Percentiles rank a stretch among this genome's conserved stretches.
Conservation (phyloP, 2,113 vertebrate genomes). For the Podarcis raffonei region DNA sequence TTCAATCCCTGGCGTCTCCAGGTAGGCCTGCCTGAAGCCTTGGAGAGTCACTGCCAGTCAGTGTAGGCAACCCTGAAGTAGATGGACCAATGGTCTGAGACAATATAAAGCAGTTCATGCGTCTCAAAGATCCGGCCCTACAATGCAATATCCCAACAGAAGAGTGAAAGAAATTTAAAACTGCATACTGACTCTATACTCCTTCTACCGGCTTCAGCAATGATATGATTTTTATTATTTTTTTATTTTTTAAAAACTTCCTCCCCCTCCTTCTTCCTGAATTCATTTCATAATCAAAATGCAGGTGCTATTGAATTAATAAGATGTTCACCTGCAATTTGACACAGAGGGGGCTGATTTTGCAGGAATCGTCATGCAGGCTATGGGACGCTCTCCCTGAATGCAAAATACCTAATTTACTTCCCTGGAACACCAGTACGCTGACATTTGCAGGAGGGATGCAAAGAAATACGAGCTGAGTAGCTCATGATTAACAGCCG, state of each 20-base stretch:
- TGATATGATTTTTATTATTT: background rate
- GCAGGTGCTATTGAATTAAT: slow-evolving; percentile 54
- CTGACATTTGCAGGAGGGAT: background rate
- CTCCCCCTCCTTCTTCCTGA: background rate
- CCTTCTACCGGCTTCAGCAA: background rate
- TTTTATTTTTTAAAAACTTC: background rate
- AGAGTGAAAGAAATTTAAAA: background rate
- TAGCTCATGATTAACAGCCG: background rate
- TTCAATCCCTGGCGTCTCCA: too few relatives aligned
- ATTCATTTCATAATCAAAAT: slow-evolving; percentile 53
- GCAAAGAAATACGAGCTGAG: background rate
- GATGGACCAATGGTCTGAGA: too few relatives aligned
- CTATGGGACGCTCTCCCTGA: background rate
- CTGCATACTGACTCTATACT: too few relatives aligned
- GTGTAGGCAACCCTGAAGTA: too few relatives aligned
- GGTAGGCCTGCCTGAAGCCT: too few relatives aligned
- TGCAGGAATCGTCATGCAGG: rapidly evolving
- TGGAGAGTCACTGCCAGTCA: too few relatives aligned
- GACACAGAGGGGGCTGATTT: slow-evolving; percentile 41
- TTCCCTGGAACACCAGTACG: background rate
- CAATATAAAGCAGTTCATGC: too few relatives aligned
- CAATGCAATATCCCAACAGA: background rate
- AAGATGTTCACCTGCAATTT: slow-evolving; percentile 46
- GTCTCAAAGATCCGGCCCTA: background rate
- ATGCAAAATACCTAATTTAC: slow-evolving; percentile 34